A percentile compares a stretch with the other conserved stretches of the same genome.
Evolutionary conservation across 1,140 invertebrate species (phyloP).

Genomic region (Aporrectodea caliginosa): DNA sequence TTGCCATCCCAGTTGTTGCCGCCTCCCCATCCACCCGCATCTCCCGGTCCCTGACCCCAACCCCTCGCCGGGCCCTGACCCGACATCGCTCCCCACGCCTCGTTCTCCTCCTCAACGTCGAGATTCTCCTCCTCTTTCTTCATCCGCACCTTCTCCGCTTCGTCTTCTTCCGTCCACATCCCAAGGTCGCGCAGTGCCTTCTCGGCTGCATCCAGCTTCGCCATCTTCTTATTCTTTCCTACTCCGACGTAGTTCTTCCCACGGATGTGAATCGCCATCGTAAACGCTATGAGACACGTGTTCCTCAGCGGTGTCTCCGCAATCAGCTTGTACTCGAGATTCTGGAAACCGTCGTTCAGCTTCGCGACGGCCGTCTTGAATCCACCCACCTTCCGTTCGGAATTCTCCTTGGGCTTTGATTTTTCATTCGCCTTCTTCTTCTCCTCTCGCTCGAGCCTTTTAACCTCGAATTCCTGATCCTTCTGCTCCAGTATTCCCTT

Average conservation of each 20-base stretch:
- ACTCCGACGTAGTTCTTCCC: conserved; percentile 16
- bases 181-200: conserved; percentile 17
- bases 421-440: conserved; percentile 19
- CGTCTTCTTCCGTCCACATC: conserved; percentile 15
- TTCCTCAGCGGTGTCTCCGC: conserved; percentile 15
- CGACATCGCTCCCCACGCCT: background rate
- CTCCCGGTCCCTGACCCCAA: background rate
- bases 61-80: background rate
- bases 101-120: background rate
- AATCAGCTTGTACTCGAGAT: conserved; percentile 13
- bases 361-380: conserved; percentile 13
- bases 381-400: background rate
- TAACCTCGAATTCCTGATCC: conserved; percentile 8
- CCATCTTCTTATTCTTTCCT: conserved; percentile 20
- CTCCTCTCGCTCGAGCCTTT: conserved; percentile 5
- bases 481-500: conserved; percentile 14
- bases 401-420: conserved; percentile 12
- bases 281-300: conserved; percentile 15
- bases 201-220: conserved; percentile 19
- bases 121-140: background rate
- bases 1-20: too few species aligned
- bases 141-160: background rate
- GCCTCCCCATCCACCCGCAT: too few species aligned
- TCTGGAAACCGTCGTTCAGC: conserved; percentile 2
- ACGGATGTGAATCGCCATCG: background rate